These are phyloP conservation scores for Autographa pulchrina DNA, from an alignment of 2,888 invertebrate species.

Conservation along the genomic window DNA sequence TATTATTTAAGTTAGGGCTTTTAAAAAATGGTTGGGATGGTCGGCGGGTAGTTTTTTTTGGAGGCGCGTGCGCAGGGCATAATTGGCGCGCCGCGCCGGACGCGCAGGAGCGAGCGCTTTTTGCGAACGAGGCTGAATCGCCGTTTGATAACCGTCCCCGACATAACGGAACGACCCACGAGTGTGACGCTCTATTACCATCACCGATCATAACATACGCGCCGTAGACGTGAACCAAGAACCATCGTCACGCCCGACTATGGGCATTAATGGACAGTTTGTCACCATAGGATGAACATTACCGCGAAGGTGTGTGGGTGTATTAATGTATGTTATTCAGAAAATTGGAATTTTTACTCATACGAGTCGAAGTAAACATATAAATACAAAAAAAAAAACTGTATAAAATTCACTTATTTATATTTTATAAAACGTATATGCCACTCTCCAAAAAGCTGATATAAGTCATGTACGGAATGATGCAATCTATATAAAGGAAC, in stretches of 20 bases:
- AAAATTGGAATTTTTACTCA: conserved; percentile 27
- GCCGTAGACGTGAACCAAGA: conserved; percentile 8
- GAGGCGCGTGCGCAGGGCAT: conserved; percentile 87
- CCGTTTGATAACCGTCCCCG: conserved; percentile 63
- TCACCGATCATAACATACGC: conserved; percentile 10
- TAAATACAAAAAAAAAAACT: conserved; percentile 23
- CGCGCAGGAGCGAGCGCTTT: conserved; percentile 73
- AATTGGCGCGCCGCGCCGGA: conserved; percentile 83
- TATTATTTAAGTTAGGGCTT: conserved; percentile 87
- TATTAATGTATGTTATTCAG: conserved; percentile 34
- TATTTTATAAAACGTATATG: conserved; percentile 39
- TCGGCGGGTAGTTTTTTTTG: conserved; percentile 81
- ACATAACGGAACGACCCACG: conserved; percentile 60
- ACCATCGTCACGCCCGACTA: conserved; percentile 31
- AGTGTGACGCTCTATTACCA: conserved; percentile 7
- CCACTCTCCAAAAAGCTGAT: conserved; percentile 36
- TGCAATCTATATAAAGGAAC: conserved; percentile 62
- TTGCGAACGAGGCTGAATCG: conserved; percentile 62
- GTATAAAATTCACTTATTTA: conserved; percentile 37
- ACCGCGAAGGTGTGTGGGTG: conserved; percentile 36
- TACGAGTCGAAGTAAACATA: conserved; percentile 17
- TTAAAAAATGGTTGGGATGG: conserved; percentile 85
- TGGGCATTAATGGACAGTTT: conserved; percentile 42
- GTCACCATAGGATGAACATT: conserved; percentile 40
- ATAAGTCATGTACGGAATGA: conserved; percentile 60